A percentile compares a stretch with the other conserved stretches of the same genome.
These are phyloP conservation scores for Oncorhynchus kisutch DNA, from an alignment of 2,113 vertebrate species.

Conservation along the genomic window DNA sequence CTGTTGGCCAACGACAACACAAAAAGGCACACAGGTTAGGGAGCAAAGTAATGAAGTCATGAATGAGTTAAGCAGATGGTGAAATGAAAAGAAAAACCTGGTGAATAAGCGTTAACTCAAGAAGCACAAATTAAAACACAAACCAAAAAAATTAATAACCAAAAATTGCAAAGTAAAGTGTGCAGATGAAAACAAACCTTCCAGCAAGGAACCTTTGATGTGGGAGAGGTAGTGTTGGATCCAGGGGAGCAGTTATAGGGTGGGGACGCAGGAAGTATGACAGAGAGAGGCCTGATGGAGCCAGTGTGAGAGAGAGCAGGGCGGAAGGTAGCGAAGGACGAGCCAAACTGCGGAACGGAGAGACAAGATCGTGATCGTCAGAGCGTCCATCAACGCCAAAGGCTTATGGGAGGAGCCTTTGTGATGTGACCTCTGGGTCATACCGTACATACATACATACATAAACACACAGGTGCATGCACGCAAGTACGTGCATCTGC, in stretches of 20 bases:
- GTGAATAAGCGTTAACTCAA: slow-evolving; percentile 19
- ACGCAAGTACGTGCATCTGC: background rate
- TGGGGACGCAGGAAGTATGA: slow-evolving; percentile 80
- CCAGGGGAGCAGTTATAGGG: slow-evolving; percentile 75
- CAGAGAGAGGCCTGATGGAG: slow-evolving; percentile 78
- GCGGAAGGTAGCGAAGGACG: slow-evolving; percentile 81
- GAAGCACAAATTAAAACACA: slow-evolving; percentile 32
- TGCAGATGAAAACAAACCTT: slow-evolving; percentile 78
- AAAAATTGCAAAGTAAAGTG: slow-evolving; percentile 60
- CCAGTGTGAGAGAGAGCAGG: slow-evolving; percentile 78
- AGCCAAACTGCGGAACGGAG: slow-evolving; percentile 79
- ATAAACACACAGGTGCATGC: no score
- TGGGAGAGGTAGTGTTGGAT: slow-evolving; percentile 79
- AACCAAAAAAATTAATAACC: slow-evolving; percentile 29
- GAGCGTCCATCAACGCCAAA: background rate
- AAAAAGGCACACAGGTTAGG: slow-evolving; percentile 31
- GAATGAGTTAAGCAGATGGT: slow-evolving; percentile 57
- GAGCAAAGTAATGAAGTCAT: slow-evolving; percentile 59
- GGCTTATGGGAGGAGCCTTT: background rate
- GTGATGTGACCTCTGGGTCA: slow-evolving; percentile 15
- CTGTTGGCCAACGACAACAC: slow-evolving; percentile 16
- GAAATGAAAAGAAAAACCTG: slow-evolving; percentile 28
- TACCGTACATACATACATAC: background rate
- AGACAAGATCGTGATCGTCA: slow-evolving; percentile 58
- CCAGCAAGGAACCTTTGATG: slow-evolving; percentile 81